Conservation (phyloP, 2,888 invertebrate genomes). For the Bugulina stolonifera region DNA sequence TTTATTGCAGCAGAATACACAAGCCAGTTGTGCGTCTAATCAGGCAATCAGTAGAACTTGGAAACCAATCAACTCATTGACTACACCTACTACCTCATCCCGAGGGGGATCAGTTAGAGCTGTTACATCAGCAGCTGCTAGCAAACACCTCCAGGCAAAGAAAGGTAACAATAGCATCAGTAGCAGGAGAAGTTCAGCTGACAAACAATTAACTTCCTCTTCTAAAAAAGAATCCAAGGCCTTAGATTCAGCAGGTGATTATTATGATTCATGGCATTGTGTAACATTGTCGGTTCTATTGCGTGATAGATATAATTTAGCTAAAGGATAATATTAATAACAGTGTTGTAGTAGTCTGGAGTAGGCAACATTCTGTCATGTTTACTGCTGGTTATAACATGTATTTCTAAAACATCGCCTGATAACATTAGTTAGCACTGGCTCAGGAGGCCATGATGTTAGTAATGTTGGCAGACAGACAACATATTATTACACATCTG, state of each 20-base stretch:
- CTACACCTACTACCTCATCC: not conserved
- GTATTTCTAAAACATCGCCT: too few relatives aligned
- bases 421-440: too few relatives aligned
- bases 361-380: too few relatives aligned
- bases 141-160: not conserved
- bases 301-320: too few relatives aligned
- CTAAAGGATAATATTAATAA: too few relatives aligned
- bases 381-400: too few relatives aligned
- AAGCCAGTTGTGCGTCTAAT: not conserved
- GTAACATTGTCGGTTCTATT: too few relatives aligned
- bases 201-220: not conserved
- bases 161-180: not conserved
- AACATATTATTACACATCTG: too few relatives aligned
- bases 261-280: too few relatives aligned
- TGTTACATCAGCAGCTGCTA: not conserved
- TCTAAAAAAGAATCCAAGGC: not conserved
- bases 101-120: not conserved
- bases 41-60: not conserved
- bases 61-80: constrained; percentile 5
- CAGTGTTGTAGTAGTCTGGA: too few relatives aligned
- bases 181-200: not conserved
- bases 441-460: too few relatives aligned
- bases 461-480: too few relatives aligned
- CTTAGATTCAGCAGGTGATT: not conserved
- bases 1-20: constrained; percentile 22